Conservation (phyloP, 2,113 vertebrate species). For the Dinomys branickii region DNA sequence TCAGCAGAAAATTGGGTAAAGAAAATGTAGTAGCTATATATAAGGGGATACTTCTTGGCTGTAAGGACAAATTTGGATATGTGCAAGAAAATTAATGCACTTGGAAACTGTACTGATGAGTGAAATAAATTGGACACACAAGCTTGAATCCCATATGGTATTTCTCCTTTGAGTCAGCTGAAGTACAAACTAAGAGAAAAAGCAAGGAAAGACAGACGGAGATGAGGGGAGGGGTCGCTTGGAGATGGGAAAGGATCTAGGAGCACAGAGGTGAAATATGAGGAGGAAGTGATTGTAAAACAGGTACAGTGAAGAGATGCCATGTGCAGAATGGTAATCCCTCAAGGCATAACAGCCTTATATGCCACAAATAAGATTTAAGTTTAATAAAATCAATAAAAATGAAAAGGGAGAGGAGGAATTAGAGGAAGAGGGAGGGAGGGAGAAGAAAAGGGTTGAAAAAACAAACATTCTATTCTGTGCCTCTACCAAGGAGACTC, state of each 20-base stretch:
- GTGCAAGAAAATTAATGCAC: not conserved
- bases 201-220: not conserved
- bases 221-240: not conserved
- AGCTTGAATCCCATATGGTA: not conserved
- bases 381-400: not conserved
- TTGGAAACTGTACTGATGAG: not conserved
- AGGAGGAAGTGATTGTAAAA: not conserved
- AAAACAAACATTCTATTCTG: not conserved
- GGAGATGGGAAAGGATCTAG: not conserved
- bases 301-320: not conserved
- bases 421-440: not conserved
- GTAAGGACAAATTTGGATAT: not conserved
- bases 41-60: not conserved
- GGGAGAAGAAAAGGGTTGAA: not conserved
- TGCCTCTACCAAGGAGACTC: not conserved
- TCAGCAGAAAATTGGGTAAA: not conserved
- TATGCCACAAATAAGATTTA: not conserved
- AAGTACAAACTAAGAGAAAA: not conserved
- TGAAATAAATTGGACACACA: not conserved
- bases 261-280: no score
- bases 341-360: not conserved
- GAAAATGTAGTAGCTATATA: not conserved
- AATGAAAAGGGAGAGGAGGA: not conserved
- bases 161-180: not conserved
- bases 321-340: not conserved